Evolutionary conservation across 2,888 invertebrate species (phyloP), one percentile per base, ranked within the genome.

Genomic region (Hemithea aestivaria): DNA sequence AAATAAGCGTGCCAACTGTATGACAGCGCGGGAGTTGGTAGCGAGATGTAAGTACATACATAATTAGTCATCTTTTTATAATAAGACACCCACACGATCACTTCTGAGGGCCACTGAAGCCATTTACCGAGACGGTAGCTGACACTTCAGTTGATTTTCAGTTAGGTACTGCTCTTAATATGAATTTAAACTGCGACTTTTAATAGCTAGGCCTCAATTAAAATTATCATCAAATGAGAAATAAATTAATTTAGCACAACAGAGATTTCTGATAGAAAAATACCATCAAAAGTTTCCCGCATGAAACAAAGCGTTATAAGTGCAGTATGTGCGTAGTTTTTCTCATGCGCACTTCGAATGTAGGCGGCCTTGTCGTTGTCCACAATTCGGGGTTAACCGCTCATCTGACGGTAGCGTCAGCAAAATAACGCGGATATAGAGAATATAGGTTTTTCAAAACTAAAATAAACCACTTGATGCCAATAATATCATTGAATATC

Each of bases 371-470:
- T 81, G 82, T 61, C 47, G 43, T 58, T 55, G 63, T 62, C 45
- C 56, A 69, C 62, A 66, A 65, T 81, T 80, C 81, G 81, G 82
- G 77, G 80, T 74, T 73, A 80, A 66, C 81, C 58, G 62, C 69
- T 67, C 57, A 43, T 51, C 47, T 47, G 53, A 41, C 39, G 6
- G 40, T 41, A 48, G 30, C 12, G 37, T 40, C 34, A 38, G 41
- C 35, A 48, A 43, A 48, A 53, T 16, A 40, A 30, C 1, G 7
- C 21, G 30, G 20, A 33, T 31, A 37, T 11, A 27, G 10, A 11
- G 4, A 11, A 8, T 8, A 20, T 26, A 39, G 29, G n/a, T n/a
- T n/a, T n/a, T n/a, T n/a, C n/a, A n/a, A n/a, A n/a, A n/a, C n/a
- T n/a, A n/a, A 40, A 35, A 31, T n/a, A 35, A 31, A 40, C 31